Percentiles rank a stretch among this genome's conserved stretches.
These are phyloP conservation scores for Chrosomus eos DNA, from an alignment of 2,797 vertebrate species.

Conservation along the genomic window DNA sequence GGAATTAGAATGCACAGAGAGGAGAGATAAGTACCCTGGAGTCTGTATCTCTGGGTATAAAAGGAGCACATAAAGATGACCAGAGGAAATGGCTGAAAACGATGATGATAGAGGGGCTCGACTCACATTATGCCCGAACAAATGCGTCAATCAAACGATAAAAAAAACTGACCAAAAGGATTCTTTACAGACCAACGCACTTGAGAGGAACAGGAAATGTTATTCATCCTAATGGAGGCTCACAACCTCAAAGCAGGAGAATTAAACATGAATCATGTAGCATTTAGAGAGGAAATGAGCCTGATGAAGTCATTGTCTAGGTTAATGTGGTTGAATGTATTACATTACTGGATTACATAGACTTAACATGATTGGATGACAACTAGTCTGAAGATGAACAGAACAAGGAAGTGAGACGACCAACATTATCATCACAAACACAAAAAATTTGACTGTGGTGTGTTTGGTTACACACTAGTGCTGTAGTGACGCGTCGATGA, in stretches of 20 bases:
- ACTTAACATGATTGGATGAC: not conserved
- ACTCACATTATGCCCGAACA: constrained; percentile 1
- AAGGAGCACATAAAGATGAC: not conserved
- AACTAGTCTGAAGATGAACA: not conserved
- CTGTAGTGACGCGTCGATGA: too few relatives aligned
- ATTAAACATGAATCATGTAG: constrained; percentile 29
- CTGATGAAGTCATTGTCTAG: constrained; percentile 16
- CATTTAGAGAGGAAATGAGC: constrained; percentile 8
- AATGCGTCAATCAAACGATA: not conserved
- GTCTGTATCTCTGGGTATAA: not conserved
- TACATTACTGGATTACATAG: constrained; percentile 25
- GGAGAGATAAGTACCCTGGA: constrained; percentile 2
- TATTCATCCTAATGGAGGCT: constrained; percentile 28
- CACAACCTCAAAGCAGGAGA: not conserved
- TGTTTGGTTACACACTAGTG: too few relatives aligned
- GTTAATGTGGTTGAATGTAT: constrained; percentile 33
- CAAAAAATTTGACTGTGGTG: too few relatives aligned
- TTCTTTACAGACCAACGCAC: not conserved
- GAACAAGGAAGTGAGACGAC: not conserved
- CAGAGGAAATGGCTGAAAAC: constrained; percentile 8
- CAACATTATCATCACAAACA: not conserved
- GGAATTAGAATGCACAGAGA: constrained; percentile 1
- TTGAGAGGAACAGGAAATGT: constrained; percentile 17
- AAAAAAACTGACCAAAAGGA: constrained; percentile 1
- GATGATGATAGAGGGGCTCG: not conserved